Evolutionary conservation across 1,140 invertebrate genomes (phyloP), one percentile per base, ranked within the genome.

Genomic region (Calliopsis andreniformis): DNA sequence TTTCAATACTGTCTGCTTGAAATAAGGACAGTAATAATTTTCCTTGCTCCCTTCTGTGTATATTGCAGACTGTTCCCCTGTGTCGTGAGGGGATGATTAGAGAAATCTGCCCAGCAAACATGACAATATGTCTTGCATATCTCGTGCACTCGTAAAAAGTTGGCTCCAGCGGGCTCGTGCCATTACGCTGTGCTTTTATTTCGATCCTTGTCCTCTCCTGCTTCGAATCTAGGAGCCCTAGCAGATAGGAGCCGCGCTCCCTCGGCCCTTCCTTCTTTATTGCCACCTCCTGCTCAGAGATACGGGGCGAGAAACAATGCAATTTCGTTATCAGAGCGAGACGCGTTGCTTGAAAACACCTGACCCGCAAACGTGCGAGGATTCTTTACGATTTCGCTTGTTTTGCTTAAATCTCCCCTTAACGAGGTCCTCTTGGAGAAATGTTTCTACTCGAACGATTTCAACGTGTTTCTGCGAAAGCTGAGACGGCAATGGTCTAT

Each of bases 81-180:
- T 59, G 23, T 59, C 32, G 18, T 1, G 3, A 30, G 12, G 18
- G 30, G 18, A 47, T 51, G 30, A 59, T 68, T 63, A 16, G 7
- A 32, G 39, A 30, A 49, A 3, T 5, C 14, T 20, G 20, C 20
- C 45, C 51, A 47, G 35, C 45, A 55, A 71, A 45, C 5, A 58
- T 43, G 61, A 72, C 67, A 39, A 80, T 78, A 71, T 49, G 77
- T 80, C 78, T 64, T 55, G 78, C 45, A 64, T 61, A 73, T 80
- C 53, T 39, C 30, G 43, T 58, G 20, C 7, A 39, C 23, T 49
- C 49, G 45, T 66, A 66, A 80, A 71, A 71, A 47, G 10, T n/a
- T n/a, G 16, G 5, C 28, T 6, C 3, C 14, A 6, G 1, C 43
- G 30, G 20, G 35, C 1, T 12, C 20, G 67, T 20, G 20, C 18